These are phyloP conservation scores for Uloborus diversus DNA, from an alignment of 1,140 invertebrate genomes.

Conservation along the genomic window DNA sequence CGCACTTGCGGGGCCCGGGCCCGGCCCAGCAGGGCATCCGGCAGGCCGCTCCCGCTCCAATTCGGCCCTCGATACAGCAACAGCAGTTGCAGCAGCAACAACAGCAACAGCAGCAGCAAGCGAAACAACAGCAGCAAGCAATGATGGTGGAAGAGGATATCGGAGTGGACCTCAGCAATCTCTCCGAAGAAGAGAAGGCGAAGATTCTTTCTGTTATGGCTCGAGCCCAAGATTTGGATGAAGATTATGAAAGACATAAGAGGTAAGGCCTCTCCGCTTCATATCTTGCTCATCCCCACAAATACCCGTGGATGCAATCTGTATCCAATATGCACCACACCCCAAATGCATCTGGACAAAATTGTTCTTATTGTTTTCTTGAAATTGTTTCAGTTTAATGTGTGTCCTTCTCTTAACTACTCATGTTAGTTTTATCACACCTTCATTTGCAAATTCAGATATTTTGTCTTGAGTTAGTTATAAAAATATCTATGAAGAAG, in stretches of 20 bases:
- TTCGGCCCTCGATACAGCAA: slow-evolving; percentile 5
- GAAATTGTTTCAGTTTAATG: no score
- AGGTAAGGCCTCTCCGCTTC: no score
- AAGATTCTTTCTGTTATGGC: slow-evolving; percentile 74
- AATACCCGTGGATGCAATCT: no score
- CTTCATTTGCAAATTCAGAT: no score
- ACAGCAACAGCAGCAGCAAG: slow-evolving; percentile 40
- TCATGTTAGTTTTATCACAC: no score
- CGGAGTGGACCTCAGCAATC: slow-evolving; percentile 72
- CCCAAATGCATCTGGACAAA: no score
- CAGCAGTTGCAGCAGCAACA: slow-evolving; percentile 58
- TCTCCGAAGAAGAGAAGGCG: slow-evolving; percentile 71
- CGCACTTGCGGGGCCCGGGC: slow-evolving; percentile 19
- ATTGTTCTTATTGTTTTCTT: no score
- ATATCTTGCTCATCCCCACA: no score
- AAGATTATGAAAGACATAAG: slow-evolving; percentile 54
- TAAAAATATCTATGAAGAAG: no score
- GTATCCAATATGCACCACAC: no score
- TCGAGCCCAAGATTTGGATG: slow-evolving; percentile 68
- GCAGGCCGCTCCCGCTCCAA: slow-evolving; percentile 9
- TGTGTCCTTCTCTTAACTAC: no score
- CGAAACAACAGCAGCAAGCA: slow-evolving; percentile 15
- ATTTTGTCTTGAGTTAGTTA: no score
- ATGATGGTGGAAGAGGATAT: slow-evolving; percentile 61
- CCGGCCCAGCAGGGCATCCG: slow-evolving; percentile 35